phyloP scores from a whole-genome alignment of 2,113 vertebrate species.

The Seriola aureovittata region DNA sequence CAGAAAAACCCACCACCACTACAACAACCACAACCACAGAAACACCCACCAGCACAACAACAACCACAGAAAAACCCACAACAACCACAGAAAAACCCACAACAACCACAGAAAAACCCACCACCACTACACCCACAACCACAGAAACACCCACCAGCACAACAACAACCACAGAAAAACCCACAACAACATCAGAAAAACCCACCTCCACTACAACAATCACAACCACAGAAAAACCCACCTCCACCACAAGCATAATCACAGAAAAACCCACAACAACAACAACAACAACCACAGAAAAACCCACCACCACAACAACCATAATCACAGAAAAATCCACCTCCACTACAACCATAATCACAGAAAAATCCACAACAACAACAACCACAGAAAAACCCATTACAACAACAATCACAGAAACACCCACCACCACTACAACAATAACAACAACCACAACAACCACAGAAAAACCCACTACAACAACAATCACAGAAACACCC shows the following conservation, averaged over 20 bases:
- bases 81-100: background rate
- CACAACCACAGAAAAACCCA: background rate
- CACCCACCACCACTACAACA: background rate
- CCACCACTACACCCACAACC: background rate
- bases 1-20: background rate
- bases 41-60: too few species aligned
- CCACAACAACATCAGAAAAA: background rate
- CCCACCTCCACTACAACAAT: background rate
- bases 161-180: background rate
- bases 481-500: background rate
- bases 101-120: background rate
- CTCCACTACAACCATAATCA: background rate
- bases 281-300: background rate
- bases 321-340: background rate
- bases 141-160: background rate
- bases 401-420: background rate
- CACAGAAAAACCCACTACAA: background rate
- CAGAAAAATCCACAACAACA: background rate
- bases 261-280: constrained; percentile 2
- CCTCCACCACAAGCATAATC: too few species aligned
- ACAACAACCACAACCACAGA: background rate
- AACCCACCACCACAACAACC: background rate
- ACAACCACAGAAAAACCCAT: too few species aligned
- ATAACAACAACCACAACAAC: background rate
- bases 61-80: background rate